Base-by-base conservation (phyloP, 2,888 invertebrate species). In the Allacma fusca region DNA sequence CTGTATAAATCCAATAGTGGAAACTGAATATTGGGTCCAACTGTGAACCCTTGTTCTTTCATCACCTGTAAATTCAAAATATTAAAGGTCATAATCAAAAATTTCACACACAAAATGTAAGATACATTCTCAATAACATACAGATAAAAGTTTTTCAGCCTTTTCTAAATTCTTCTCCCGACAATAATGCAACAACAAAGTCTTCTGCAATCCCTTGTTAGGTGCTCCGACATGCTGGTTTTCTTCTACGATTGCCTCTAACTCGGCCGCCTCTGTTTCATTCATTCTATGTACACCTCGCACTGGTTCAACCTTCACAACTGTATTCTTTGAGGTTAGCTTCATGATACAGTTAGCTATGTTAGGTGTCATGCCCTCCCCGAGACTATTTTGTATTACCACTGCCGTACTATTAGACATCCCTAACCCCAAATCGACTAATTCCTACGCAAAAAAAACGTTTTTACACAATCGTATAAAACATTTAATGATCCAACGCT, bases 1-100 rank as follows among this genome's bases (percentile, higher is more conserved):
- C 91, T 89, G 82, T 91, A 93, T 44, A 92, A 87, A 82, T 93
- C 92, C 77, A 91, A 88, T 0, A 95, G 84, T 84, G 91, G 90
- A 0, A 92, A 91, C 76, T 90, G 88, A 21, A 91, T 86, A 0
- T 91, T 89, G 0, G 87, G 82, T 0, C 89, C 88, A 16, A 92
- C 87, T 28, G 89, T 88, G 85, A 91, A 92, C 23, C 90, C 89
- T 0, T 89, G 87, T 0, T 86, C 82, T 83, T 91, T 89, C 29
- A 94, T 85, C 65, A 91, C 89, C 84, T 91, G 65, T 24, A 62
- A 59, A 44, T 7, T n/a, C 24, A 9, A 4, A 24, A 24, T 5
- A 64, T 43, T 21, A 7, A 65, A 7, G 12, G 50, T 24, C 26
- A 68, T 50, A n/a, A 19, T 67, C 5, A 5, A 68, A n/a, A n/a